Base-by-base conservation (phyloP, 2,888 invertebrate species). In the Portevinia maculata region DNA sequence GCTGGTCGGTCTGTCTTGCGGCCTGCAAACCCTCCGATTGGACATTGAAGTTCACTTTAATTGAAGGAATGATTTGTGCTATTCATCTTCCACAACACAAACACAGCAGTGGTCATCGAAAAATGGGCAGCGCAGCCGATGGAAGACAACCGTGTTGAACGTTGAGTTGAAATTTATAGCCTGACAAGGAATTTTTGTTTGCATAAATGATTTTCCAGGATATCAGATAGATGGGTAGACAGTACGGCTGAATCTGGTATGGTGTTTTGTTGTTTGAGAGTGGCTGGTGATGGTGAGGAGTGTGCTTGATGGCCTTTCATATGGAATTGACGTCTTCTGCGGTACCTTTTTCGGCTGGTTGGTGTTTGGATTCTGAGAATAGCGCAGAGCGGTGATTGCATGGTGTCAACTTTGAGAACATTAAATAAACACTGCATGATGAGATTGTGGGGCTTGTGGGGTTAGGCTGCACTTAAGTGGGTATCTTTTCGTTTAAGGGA, bases 121-220 rank as follows among this genome's bases (percentile, higher is more conserved):
- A 24, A 37, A 57, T 55, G 59, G 60, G 32, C 34, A 75, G 44
- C 64, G 57, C 64, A 70, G 53, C 60, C 60, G 59, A 64, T 71
- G 64, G 24, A 52, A 9, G 78, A 78, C 71, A 71, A 78, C 57
- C 79, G 79, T 24, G 24, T 79, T 73, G 53, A 79, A 60, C 65
- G 53, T 59, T 71, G 48, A 59, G 69, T 11, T 71, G 81, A 60
- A 76, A 81, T 81, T 81, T 81, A 81, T 81, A 65, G 81, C 70
- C 65, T 73, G 81, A 32, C 60, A 53, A 53, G 28, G 76, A 65
- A 76, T 76, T 76, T 75, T 81, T 81, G 81, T 81, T 81, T 81
- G 76, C 81, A 81, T 81, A 76, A 81, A 76, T 81, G 76, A 81
- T 81, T 81, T 71, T 76, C 76, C 81, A 76, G 76, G 81, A 81